Percentiles rank a stretch among this genome's conserved stretches.
Conservation (phyloP, 2,888 invertebrate genomes). For the Plemyria rubiginata region DNA sequence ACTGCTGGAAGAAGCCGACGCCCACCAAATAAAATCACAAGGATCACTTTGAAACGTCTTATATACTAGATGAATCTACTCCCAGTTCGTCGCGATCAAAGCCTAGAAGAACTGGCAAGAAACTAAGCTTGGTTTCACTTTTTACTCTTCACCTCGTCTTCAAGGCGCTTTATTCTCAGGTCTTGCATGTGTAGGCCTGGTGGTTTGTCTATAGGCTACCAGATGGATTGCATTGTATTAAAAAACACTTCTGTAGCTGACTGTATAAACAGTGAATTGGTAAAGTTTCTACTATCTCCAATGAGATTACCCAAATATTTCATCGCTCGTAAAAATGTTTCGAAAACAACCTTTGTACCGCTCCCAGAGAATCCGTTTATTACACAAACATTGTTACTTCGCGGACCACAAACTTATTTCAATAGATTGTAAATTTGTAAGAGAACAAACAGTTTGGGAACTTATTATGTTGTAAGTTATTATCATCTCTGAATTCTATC, state of each 20-base stretch:
- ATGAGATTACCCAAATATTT: constrained; percentile 16
- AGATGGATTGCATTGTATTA: too few relatives aligned
- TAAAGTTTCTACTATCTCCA: constrained; percentile 7
- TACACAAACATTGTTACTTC: constrained; percentile 18
- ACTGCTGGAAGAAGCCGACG: too few relatives aligned
- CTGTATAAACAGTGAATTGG: constrained; percentile 1
- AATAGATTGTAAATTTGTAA: constrained; percentile 17
- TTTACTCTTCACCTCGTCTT: too few relatives aligned
- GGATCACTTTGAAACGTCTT: too few relatives aligned
- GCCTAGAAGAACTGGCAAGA: too few relatives aligned
- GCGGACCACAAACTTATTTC: constrained; percentile 24
- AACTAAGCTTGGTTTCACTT: too few relatives aligned
- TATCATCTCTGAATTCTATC: constrained; percentile 6
- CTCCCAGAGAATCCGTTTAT: constrained; percentile 18
- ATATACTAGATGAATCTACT: too few relatives aligned
- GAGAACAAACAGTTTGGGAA: constrained; percentile 17
- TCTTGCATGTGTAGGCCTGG: too few relatives aligned
- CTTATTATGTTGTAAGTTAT: constrained; percentile 19
- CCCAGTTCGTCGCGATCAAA: too few relatives aligned
- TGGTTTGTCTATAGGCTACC: too few relatives aligned
- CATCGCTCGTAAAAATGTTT: constrained; percentile 20
- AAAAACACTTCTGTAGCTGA: neutral
- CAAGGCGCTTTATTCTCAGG: too few relatives aligned
- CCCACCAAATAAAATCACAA: too few relatives aligned
- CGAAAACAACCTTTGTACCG: constrained; percentile 20